Percentiles rank a stretch among this genome's conserved stretches.
Evolutionary conservation across 2,113 vertebrate species (phyloP).

Genomic region (Synchiropus splendidus): DNA sequence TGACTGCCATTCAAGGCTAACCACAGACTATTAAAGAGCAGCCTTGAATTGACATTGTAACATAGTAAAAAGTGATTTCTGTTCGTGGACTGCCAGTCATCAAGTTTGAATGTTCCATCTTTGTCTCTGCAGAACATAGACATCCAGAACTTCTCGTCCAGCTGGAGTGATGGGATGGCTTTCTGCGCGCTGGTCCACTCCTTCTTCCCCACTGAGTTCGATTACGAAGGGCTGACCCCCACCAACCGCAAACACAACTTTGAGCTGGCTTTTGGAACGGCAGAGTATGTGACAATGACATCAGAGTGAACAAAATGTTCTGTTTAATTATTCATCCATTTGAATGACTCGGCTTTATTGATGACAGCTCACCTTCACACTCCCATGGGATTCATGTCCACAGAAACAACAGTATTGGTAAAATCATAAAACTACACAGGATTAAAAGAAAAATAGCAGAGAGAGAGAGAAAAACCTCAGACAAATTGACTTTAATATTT

Average conservation of each 20-base stretch:
- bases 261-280: conserved; percentile 84
- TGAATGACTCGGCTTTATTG: too few relatives aligned
- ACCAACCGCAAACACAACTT: conserved; percentile 86
- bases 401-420: too few relatives aligned
- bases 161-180: conserved; percentile 95
- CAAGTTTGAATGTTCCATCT: not conserved
- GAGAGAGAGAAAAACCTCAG: too few relatives aligned
- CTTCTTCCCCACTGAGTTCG: conserved; percentile 92
- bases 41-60: not conserved
- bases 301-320: too few relatives aligned
- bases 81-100: not conserved
- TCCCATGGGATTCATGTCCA: too few relatives aligned
- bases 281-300: conserved; percentile 79
- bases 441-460: too few relatives aligned
- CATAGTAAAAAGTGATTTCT: not conserved
- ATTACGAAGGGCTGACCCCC: conserved; percentile 79
- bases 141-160: conserved; percentile 96
- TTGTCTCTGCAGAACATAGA: conserved; percentile 75
- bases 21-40: not conserved
- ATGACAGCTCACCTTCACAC: too few relatives aligned
- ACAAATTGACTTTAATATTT: too few relatives aligned
- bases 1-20: conserved; percentile 35
- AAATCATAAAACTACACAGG: too few relatives aligned
- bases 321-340: too few relatives aligned
- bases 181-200: conserved; percentile 96